phyloP scores from a whole-genome alignment of 2,113 vertebrate species.

The Argyrosomus japonicus region DNA sequence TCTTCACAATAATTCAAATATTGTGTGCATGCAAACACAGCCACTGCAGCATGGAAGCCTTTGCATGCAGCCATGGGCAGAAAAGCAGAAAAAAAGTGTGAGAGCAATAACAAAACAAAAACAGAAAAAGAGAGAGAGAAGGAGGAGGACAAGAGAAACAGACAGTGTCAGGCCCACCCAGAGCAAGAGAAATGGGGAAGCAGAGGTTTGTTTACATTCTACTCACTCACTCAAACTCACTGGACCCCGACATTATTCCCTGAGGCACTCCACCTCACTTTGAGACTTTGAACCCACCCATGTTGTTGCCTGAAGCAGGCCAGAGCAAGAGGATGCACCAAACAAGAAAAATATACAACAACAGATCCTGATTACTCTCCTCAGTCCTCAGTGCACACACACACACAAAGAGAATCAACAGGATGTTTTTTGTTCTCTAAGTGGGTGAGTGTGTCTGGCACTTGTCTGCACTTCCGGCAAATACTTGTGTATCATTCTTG shows the following conservation, averaged over 20 bases:
- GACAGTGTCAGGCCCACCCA: slow-evolving; percentile 49
- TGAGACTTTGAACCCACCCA: slow-evolving; percentile 24
- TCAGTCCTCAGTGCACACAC: slow-evolving; percentile 6
- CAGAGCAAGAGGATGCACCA: slow-evolving; percentile 30
- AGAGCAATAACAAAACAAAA: neutral
- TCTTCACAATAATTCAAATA: neutral
- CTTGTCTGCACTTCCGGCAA: slow-evolving; percentile 44
- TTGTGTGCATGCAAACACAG: neutral
- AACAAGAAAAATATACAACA: slow-evolving; percentile 24
- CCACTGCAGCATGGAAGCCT: neutral
- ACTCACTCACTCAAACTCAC: slow-evolving; percentile 55
- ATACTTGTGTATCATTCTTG: slow-evolving; percentile 33
- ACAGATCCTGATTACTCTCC: slow-evolving; percentile 29
- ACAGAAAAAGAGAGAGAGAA: neutral
- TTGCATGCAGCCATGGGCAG: neutral
- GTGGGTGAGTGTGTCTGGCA: slow-evolving; percentile 60
- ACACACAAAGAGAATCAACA: slow-evolving; percentile 48
- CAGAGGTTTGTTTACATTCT: slow-evolving; percentile 73
- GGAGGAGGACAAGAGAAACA: slow-evolving; percentile 8
- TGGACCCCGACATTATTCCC: slow-evolving; percentile 50
- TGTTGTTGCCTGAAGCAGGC: neutral
- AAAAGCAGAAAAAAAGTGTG: neutral
- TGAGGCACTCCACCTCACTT: slow-evolving; percentile 36
- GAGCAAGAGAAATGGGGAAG: slow-evolving; percentile 5
- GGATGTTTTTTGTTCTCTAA: slow-evolving; percentile 58